Conservation (phyloP, 92 coral and sea anemone genomes). For the Epizoanthus rinbou region DNA sequence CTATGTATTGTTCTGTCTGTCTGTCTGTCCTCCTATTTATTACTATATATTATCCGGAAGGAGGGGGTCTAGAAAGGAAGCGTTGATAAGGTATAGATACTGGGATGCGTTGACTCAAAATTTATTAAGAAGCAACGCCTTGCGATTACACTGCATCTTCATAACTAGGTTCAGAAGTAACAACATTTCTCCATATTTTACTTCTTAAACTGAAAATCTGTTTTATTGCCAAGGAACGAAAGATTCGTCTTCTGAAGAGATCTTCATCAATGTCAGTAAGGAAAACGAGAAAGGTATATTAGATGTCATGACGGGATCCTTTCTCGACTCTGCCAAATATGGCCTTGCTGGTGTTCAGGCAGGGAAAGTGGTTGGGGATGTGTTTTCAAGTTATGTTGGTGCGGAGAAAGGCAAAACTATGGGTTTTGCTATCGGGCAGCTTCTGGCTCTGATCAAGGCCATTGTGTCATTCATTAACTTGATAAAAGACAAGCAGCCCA, state of each 20-base stretch:
- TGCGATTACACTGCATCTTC: too few relatives aligned
- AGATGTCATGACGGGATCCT: neutral
- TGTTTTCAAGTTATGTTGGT: neutral
- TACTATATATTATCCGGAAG: too few relatives aligned
- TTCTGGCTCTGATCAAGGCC: neutral
- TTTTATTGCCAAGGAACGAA: neutral
- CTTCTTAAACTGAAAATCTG: too few relatives aligned
- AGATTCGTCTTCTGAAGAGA: neutral
- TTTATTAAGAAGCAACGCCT: too few relatives aligned
- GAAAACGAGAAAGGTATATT: constrained; percentile 20
- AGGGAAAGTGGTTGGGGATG: neutral
- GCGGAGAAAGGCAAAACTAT: neutral
- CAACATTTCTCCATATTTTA: too few relatives aligned
- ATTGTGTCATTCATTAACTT: neutral
- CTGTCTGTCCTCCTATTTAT: too few relatives aligned
- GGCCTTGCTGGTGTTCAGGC: neutral
- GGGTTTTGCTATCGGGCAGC: neutral
- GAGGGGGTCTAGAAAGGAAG: too few relatives aligned
- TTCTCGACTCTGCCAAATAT: neutral
- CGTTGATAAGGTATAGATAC: too few relatives aligned
- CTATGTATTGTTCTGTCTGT: too few relatives aligned
- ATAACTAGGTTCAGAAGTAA: too few relatives aligned
- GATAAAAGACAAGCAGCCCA: neutral
- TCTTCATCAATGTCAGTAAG: neutral
- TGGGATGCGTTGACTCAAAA: too few relatives aligned